Evolutionary conservation across 2,888 invertebrate species (phyloP).

Genomic region (Dysmachus trigonus): DNA sequence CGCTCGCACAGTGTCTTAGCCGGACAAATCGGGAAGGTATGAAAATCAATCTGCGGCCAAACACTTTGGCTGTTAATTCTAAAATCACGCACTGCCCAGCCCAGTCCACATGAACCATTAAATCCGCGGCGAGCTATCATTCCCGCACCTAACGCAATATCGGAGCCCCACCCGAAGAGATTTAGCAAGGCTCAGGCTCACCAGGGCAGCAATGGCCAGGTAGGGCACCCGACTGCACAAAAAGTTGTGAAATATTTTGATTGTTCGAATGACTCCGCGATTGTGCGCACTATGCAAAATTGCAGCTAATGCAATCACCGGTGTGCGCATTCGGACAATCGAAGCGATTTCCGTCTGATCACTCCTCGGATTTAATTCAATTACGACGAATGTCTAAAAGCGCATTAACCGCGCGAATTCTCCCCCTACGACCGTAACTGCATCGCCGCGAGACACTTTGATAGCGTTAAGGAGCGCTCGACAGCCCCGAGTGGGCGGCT

Average conservation of each 20-base stretch:
- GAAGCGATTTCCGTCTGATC: constrained; percentile 20
- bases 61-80: constrained; percentile 40
- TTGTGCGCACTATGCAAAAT: constrained; percentile 18
- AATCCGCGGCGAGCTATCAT: neutral
- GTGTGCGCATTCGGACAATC: constrained; percentile 28
- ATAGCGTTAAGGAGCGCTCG: neutral
- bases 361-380: constrained; percentile 24
- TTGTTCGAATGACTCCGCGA: constrained; percentile 7
- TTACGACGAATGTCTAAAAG: constrained; percentile 26
- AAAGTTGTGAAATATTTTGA: constrained; percentile 40
- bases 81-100: constrained; percentile 36
- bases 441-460: neutral
- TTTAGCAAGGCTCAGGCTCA: neutral
- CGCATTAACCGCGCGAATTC: neutral
- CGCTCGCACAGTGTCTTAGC: neutral
- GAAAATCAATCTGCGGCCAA: constrained; percentile 20
- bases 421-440: neutral
- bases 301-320: neutral
- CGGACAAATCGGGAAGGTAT: constrained; percentile 18
- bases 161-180: constrained; percentile 11
- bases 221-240: neutral
- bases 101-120: constrained; percentile 25
- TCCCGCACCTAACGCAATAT: constrained; percentile 36
- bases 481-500: neutral
- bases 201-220: neutral